Base-by-base conservation (phyloP, 2,113 vertebrate species). In the Oncorhynchus keta region DNA sequence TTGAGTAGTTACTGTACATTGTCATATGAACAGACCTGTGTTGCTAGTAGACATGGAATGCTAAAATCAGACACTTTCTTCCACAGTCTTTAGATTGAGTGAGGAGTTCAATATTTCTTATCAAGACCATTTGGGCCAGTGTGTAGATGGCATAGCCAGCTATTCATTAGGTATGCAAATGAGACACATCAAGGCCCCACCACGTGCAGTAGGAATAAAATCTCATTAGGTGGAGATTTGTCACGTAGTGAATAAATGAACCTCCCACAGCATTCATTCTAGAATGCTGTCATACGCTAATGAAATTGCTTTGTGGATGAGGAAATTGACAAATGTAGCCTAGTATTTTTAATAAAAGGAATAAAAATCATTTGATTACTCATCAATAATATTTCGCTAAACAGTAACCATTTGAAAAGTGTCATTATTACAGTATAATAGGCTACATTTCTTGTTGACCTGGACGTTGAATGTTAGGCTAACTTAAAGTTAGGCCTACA, bases 231-330 rank as follows among this genome's bases (percentile, higher is more conserved):
- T 13, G 22, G 26, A 22, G 66, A 78, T 73, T 76, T 83, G 70
- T 83, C 79, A 85, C 79, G 26, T 83, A 11, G 39, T 11, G 39
- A 45, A 86, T 73, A 82, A 84, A 85, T 32, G 84, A 62, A 71
- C 71, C 20, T 48, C 45, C n/a, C 49, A 49, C 39, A 39, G 8
- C 39, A 79, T 87, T 78, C 48, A 78, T 77, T 86, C 71, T 69
- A 70, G 22, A 76, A 32, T 70, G 28, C 70, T 77, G 57, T 81
- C 66, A 76, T 66, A 70, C 35, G 45, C 6, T 78, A 82, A 82
- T 79, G 66, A 82, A 72, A 26, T 12, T 7, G 2, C 9, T 32
- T 20, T 69, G 18, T 2, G 12, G 67, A 35, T 26, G 32, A 5
- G 1, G 26, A 62, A 14, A 70, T 24, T 67, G 14, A 18, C 5